These are phyloP conservation scores for Ormia ochracea DNA, from an alignment of 2,888 invertebrate genomes.

Conservation along the genomic window DNA sequence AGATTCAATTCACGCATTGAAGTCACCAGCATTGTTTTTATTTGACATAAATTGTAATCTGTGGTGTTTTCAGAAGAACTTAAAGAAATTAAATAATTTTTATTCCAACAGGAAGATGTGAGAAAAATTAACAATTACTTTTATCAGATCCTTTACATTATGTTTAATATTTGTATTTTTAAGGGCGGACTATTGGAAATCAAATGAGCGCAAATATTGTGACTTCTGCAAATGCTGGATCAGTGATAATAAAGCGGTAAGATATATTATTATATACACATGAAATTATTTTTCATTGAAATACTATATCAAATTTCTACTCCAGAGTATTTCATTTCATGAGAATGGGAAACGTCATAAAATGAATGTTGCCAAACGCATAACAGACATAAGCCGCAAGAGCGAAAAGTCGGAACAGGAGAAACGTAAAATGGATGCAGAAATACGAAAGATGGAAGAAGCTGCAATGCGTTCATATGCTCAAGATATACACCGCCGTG, in stretches of 20 bases:
- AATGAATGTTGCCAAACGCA: conserved; percentile 90
- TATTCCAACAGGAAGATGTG: neutral
- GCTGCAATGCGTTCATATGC: conserved; percentile 92
- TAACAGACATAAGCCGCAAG: conserved; percentile 89
- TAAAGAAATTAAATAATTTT: neutral
- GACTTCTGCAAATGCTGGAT: conserved; percentile 99
- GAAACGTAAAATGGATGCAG: conserved; percentile 85
- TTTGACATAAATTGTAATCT: conserved; percentile 22
- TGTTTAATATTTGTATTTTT: neutral
- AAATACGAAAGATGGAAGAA: conserved; percentile 92
- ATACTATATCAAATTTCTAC: too few species aligned
- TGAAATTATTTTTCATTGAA: too few species aligned
- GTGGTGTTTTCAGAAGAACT: neutral
- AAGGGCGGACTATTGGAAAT: conserved; percentile 98
- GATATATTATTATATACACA: neutral
- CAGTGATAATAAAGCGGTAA: conserved; percentile 95
- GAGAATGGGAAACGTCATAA: conserved; percentile 95
- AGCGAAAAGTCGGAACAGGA: conserved; percentile 88
- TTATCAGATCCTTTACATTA: neutral
- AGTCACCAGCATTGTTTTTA: too few species aligned
- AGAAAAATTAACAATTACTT: neutral
- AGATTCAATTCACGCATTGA: too few species aligned
- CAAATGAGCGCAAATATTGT: conserved; percentile 95
- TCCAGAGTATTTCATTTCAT: conserved; percentile 93
- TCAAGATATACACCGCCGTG: conserved; percentile 83